Evolutionary conservation across 2,113 vertebrate genomes (phyloP), one percentile per base, ranked within the genome.

Genomic region (Podarcis cretensis): DNA sequence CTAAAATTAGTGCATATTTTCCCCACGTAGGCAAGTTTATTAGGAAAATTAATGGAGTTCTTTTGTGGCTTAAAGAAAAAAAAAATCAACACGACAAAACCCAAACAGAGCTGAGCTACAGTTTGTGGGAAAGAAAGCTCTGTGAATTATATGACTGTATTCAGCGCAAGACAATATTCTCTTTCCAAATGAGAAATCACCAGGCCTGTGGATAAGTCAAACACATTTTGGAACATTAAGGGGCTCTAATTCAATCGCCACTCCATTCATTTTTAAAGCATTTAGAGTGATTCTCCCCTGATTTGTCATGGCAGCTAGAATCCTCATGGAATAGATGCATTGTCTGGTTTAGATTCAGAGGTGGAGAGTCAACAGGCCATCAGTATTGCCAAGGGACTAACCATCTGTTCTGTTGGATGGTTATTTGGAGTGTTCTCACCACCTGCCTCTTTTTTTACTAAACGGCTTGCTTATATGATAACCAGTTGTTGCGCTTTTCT

Each of bases 341-440:
- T 77, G 10, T 90, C 88, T 85, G 69, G 69, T 86, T 92, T 86
- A 95, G 90, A 80, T 89, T 76, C 40, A 74, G 81, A 93, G 54
- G 68, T 90, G 90, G 84, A 90, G 35, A 27, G 1, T 79, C 54
- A 86, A 82, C 69, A 87, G 27, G 91, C 84, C 71, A 90, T 95
- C 76, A 6, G 0, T 71, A 90, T 92, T 40, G n/a, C 48, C 77
- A 75, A 27, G 23, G 59, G 84, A 89, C 65, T 30, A 91, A 1
- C 57, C 92, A 85, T 95, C 81, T 92, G 84, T 59, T 90, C 30
- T 48, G 30, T 35, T 84, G 9, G 88, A 90, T 89, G 23, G 7
- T 73, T 87, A 23, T 87, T 81, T 10, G 59, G 37, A 88, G 23
- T 89, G 35, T 78, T 84, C 66, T 10, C 25, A 27, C 20, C 87